Evolutionary conservation across 2,113 vertebrate genomes (phyloP).

Genomic region (Tragelaphus strepsiceros): DNA sequence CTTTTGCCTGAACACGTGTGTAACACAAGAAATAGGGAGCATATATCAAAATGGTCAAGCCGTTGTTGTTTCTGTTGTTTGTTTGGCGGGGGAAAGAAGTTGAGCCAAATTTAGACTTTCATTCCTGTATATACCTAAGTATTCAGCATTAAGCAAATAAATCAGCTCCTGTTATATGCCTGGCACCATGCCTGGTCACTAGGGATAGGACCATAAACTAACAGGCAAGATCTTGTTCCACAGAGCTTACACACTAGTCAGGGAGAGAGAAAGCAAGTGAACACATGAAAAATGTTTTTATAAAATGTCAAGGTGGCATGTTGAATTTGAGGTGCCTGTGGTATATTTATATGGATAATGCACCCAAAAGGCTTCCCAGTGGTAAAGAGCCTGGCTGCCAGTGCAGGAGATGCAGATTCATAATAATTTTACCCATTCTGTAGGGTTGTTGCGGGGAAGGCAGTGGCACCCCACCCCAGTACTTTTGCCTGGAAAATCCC

Average conservation of each 20-base stretch:
- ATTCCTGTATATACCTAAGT: background rate
- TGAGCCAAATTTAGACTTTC: background rate
- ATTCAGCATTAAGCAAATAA: background rate
- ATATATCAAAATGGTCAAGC: background rate
- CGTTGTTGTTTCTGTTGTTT: background rate
- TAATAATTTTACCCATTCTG: background rate
- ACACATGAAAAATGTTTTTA: background rate
- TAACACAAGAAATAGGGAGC: background rate
- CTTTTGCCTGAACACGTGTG: background rate
- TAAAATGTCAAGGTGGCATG: background rate
- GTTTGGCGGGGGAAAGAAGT: background rate
- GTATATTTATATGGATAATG: background rate
- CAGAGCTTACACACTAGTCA: background rate
- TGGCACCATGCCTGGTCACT: background rate
- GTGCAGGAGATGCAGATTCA: background rate
- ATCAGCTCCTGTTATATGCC: background rate
- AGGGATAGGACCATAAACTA: background rate
- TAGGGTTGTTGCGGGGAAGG: background rate
- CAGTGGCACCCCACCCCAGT: too few species aligned
- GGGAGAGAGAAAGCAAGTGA: background rate
- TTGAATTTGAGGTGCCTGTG: background rate
- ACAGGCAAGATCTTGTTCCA: background rate
- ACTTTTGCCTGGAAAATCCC: too few species aligned
- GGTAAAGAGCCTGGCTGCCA: background rate
- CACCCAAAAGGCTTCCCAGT: background rate